Percentiles rank a stretch among this genome's conserved stretches.
These are phyloP conservation scores for Malacoctenus gilli DNA, from an alignment of 2,797 vertebrate genomes.

Conservation along the genomic window DNA sequence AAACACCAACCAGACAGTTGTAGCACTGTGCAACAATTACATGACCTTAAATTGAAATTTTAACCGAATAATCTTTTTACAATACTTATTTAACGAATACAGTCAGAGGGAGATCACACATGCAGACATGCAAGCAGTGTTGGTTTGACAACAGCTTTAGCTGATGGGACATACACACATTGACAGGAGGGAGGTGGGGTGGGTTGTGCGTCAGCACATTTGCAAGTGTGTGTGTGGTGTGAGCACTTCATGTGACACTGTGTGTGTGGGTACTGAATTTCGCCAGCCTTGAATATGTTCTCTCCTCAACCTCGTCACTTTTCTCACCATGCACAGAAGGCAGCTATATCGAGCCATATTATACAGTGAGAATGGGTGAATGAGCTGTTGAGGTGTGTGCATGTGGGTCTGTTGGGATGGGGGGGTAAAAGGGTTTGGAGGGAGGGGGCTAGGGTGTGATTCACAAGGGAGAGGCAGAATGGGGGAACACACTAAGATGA, in stretches of 20 bases:
- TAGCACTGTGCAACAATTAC: neutral
- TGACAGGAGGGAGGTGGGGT: slow-evolving; percentile 3
- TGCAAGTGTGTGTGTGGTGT: neutral
- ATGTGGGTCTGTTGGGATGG: slow-evolving; percentile 4
- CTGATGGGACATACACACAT: neutral
- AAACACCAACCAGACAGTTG: neutral
- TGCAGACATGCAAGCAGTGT: too few species aligned
- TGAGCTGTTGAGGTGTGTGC: slow-evolving; percentile 5
- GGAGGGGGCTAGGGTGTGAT: slow-evolving; percentile 47
- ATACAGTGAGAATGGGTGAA: slow-evolving; percentile 18
- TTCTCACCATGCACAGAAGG: slow-evolving; percentile 34
- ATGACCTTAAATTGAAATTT: too few species aligned
- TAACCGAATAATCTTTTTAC: too few species aligned
- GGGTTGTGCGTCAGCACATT: slow-evolving; percentile 8
- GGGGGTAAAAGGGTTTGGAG: slow-evolving; percentile 7
- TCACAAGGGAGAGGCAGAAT: slow-evolving; percentile 54
- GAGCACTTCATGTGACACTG: slow-evolving; percentile 7
- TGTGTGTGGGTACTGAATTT: slow-evolving; percentile 20
- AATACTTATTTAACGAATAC: too few species aligned
- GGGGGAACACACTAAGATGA: slow-evolving; percentile 45
- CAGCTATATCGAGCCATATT: slow-evolving; percentile 42
- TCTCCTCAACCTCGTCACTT: slow-evolving; percentile 16
- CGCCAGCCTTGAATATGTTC: slow-evolving; percentile 3
- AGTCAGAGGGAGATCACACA: too few species aligned
- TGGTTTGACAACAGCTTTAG: too few species aligned